Conservation (phyloP, 1,140 invertebrate species). For the Physella acuta region DNA sequence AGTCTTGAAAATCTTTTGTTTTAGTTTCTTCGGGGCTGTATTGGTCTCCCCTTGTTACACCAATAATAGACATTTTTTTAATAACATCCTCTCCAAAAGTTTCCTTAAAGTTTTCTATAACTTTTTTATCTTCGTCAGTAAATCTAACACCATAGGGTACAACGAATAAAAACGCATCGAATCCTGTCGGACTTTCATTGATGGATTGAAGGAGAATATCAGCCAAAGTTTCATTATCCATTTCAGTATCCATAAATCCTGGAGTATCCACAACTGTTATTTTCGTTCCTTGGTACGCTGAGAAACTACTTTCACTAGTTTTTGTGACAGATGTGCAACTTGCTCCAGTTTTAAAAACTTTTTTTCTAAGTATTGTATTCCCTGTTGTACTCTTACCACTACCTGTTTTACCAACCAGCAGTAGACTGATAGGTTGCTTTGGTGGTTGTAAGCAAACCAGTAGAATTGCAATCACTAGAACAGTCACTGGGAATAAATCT, state of each 20-base stretch:
- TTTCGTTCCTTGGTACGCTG: background rate
- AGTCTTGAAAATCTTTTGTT: background rate
- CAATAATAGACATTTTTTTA: background rate
- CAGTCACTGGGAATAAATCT: too few relatives aligned
- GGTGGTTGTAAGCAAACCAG: too few relatives aligned
- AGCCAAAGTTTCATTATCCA: background rate
- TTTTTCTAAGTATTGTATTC: background rate
- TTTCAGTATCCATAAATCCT: background rate
- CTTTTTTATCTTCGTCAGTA: background rate
- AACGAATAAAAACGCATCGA: background rate
- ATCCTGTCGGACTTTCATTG: background rate
- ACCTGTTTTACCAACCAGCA: constrained; percentile 1
- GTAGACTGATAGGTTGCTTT: too few relatives aligned
- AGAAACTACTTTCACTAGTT: background rate
- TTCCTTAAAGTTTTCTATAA: background rate
- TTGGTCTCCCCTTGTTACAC: background rate
- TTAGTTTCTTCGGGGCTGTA: too few relatives aligned
- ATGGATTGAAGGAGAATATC: background rate
- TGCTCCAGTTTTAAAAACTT: background rate
- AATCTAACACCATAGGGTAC: background rate
- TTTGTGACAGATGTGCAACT: background rate
- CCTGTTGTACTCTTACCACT: background rate
- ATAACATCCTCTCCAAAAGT: background rate
- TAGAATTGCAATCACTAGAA: too few relatives aligned
- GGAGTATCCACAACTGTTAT: background rate